Evolutionary conservation across 1,140 invertebrate species (phyloP), one percentile per base, ranked within the genome.

Genomic region (Sitobion miscanthi): DNA sequence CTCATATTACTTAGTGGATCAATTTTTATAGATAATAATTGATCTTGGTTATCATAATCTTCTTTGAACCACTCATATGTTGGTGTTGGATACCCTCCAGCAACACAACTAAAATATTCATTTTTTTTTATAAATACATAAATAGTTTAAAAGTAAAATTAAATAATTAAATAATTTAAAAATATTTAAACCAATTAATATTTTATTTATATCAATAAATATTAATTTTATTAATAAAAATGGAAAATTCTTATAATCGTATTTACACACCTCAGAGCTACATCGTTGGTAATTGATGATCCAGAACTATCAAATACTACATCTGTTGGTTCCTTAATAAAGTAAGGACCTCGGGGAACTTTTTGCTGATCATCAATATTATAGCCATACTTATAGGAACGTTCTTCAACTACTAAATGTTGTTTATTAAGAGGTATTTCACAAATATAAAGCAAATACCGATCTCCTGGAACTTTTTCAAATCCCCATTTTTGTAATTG

Each of bases 61-160:
- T 99, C 98, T 94, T 97, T 97, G 94, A 96, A 99, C 98, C 98
- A 99, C 95, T 97, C 96, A 95, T 99, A 99, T 14, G 96, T 97
- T 0, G 98, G 98, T 25, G 97, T 96, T 7, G 99, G 99, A 95
- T 97, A 99, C 4, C 98, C 98, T 89, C 97, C 97, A 94, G 98
- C 98, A 93, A 98, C 95, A 95, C 98, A 99, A 94, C 96, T 96
- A 88, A 88, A 54, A 85, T 92, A 42, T 42, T 20, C 30, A n/a
- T 45, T 69, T 42, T 30, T 25, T 42, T 30, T n/a, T 49, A 52
- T 52, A 42, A 85, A 21, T 42, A 25, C 42, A 82, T 82, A 42
- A 87, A 87, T 49, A 30, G 8, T n/a, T 87, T 49, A 11, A 47
- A 21, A 86, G 23, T 69, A 45, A 11, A 42, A 42, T 86, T 47